Conservation (phyloP, 2,797 vertebrate species). For the Danio choprae region DNA sequence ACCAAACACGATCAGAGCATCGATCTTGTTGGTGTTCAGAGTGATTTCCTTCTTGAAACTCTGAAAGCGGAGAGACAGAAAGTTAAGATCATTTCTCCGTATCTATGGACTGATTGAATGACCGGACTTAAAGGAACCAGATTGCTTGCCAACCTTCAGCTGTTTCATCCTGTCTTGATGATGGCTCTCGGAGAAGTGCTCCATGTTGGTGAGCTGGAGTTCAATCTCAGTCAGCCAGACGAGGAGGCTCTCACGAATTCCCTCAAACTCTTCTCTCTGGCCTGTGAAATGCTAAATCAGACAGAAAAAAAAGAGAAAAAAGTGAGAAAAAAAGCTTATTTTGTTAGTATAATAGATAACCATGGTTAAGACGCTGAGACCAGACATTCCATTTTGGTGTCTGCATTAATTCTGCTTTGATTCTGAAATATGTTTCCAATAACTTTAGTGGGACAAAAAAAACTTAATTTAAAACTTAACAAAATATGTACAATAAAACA, state of each 20-base stretch:
- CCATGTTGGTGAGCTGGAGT: slow-evolving; percentile 93
- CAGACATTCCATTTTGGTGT: no score
- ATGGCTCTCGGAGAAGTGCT: slow-evolving; percentile 93
- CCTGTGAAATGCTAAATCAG: slow-evolving; percentile 87
- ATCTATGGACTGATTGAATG: not conserved
- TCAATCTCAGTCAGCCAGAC: slow-evolving; percentile 97
- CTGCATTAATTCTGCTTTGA: no score
- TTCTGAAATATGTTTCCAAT: no score
- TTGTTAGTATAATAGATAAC: no score
- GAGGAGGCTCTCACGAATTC: slow-evolving; percentile 86
- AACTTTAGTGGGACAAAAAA: no score
- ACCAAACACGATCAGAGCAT: slow-evolving; percentile 90
- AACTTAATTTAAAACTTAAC: no score
- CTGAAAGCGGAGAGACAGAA: slow-evolving; percentile 68
- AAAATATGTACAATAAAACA: no score
- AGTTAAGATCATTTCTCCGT: not conserved
- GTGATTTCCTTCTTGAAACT: slow-evolving; percentile 94
- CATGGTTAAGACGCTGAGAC: no score
- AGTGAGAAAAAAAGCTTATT: no score
- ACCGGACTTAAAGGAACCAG: not conserved
- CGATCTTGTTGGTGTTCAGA: slow-evolving; percentile 90
- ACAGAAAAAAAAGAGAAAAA: not conserved
- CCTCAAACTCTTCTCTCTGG: slow-evolving; percentile 93
- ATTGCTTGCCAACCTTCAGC: slow-evolving; percentile 80
- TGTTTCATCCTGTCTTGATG: slow-evolving; percentile 92